These are phyloP conservation scores for Stigmatopora argus DNA, from an alignment of 2,113 vertebrate genomes.

Conservation along the genomic window DNA sequence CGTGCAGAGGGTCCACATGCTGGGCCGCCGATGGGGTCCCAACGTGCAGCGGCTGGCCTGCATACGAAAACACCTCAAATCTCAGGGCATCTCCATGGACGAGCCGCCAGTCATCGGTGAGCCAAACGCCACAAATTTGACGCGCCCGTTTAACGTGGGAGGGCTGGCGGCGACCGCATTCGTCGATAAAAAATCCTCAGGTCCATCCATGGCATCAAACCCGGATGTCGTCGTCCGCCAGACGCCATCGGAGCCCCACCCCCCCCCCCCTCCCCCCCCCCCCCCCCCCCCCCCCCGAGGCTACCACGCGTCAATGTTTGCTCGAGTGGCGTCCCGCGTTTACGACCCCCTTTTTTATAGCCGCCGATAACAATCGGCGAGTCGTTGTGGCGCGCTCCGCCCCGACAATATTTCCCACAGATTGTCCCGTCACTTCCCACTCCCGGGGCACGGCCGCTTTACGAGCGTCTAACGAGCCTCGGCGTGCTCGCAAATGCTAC, in stretches of 20 bases:
- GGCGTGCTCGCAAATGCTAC: neutral
- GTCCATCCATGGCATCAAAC: too few relatives aligned
- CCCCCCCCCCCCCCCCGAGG: too few relatives aligned
- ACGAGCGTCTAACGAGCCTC: neutral
- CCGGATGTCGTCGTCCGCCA: too few relatives aligned
- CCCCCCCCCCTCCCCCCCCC: too few relatives aligned
- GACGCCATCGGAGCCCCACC: too few relatives aligned
- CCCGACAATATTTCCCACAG: neutral
- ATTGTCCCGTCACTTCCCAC: neutral
- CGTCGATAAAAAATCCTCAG: too few relatives aligned
- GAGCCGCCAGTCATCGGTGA: constrained; percentile 98
- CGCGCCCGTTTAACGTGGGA: too few relatives aligned
- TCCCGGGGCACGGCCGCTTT: neutral
- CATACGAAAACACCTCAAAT: constrained; percentile 99
- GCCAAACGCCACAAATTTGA: too few relatives aligned
- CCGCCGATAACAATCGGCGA: neutral
- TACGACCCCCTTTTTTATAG: neutral
- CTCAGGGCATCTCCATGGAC: constrained; percentile 99
- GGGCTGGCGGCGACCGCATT: too few relatives aligned
- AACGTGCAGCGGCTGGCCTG: constrained; percentile 97
- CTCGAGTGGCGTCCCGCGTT: neutral
- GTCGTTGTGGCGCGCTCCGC: neutral
- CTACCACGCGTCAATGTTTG: neutral
- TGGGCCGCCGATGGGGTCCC: constrained; percentile 96
- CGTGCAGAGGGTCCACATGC: constrained; percentile 96